Base-by-base conservation (phyloP, 2,888 invertebrate genomes). In the Drosophila tripunctata region DNA sequence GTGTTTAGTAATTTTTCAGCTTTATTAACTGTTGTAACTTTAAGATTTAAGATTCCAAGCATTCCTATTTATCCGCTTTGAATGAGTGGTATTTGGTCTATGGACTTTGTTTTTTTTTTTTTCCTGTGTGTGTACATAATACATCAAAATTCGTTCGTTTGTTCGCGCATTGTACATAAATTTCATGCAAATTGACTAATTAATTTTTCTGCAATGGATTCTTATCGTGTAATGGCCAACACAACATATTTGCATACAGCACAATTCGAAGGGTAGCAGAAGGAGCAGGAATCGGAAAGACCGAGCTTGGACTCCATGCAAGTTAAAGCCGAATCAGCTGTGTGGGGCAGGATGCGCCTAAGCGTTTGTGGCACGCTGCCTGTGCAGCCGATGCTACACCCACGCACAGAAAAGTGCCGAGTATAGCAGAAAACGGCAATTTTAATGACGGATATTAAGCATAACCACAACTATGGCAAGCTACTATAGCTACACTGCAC, bases 131-230 rank as follows among this genome's bases (percentile, higher is more conserved):
- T 68, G 75, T 64, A 60, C 61, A 69, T 61, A 62, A 62, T 65
- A 62, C 58, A 75, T 75, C 71, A 70, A 65, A 66, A 69, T 84
- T 54, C 57, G 67, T 83, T 80, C 77, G 84, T 81, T 81, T 81
- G 80, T 86, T 81, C 80, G 87, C 87, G 80, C 80, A 79, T 86
- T 82, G 76, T 74, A 73, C 80, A 72, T 78, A 84, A 84, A 89
- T 86, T 83, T 84, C 82, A 89, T 88, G 89, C 80, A 89, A 88
- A 88, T 89, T 87, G 89, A 87, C 87, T 88, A 88, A 88, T 88
- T 88, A 88, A 87, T 89, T 84, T 88, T 70, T 77, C 73, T 69
- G 71, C 88, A 78, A 79, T 88, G 87, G 84, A 86, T 88, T 84
- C 78, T 88, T 86, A 87, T 87, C 87, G 87, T 71, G 78, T 67